Conservation (phyloP, 2,113 vertebrate genomes). For the Dipodomys merriami region DNA sequence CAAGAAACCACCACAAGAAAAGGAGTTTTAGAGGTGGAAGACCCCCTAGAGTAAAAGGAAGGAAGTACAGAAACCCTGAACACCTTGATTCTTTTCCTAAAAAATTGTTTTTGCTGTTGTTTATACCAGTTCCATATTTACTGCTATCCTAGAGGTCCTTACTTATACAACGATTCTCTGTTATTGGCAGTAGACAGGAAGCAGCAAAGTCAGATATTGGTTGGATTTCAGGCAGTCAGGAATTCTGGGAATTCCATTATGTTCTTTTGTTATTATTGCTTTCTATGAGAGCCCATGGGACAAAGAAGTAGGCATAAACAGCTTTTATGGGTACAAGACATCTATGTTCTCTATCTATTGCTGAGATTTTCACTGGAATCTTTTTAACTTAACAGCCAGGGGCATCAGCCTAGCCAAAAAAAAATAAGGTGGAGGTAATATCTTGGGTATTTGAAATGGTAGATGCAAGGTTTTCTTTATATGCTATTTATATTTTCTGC, state of each 20-base stretch:
- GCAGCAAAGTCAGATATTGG: neutral
- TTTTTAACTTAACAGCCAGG: conserved; percentile 3
- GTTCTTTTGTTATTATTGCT: neutral
- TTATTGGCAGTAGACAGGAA: neutral
- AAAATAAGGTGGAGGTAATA: neutral
- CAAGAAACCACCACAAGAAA: neutral
- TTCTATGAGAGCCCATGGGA: neutral
- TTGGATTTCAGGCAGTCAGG: neutral
- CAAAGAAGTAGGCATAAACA: conserved; percentile 9
- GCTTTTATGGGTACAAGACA: neutral
- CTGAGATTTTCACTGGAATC: neutral
- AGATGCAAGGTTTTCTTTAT: neutral
- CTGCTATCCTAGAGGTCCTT: neutral
- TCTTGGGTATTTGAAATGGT: neutral
- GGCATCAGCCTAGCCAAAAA: neutral
- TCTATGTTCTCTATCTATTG: neutral
- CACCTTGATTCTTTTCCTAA: neutral
- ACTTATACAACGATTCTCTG: neutral
- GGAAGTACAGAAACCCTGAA: neutral
- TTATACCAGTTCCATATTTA: neutral
- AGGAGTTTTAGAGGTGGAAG: neutral
- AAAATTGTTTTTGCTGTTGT: neutral
- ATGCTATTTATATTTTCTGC: neutral
- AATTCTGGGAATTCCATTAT: neutral
- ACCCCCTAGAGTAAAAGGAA: too few species aligned